Percentiles rank a stretch among this genome's conserved stretches.
Conservation (phyloP, 2,888 invertebrate species). For the Deladenus siricidicola region DNA sequence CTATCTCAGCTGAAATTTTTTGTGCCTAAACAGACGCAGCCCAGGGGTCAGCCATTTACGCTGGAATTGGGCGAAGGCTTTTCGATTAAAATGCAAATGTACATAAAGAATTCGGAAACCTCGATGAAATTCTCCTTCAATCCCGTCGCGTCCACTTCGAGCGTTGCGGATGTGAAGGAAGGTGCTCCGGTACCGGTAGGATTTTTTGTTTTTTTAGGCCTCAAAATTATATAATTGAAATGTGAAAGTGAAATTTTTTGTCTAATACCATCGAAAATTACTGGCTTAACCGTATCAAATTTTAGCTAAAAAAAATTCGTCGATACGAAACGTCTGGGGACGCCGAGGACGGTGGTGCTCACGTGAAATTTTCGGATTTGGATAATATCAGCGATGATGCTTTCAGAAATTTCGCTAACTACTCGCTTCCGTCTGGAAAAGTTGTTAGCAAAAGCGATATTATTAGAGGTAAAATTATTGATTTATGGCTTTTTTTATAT, state of each 20-base stretch:
- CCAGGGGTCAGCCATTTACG: slow-evolving; percentile 24
- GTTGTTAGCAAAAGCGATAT: slow-evolving; percentile 22
- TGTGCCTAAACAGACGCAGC: slow-evolving; percentile 19
- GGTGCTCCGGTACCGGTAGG: no score
- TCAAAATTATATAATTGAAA: no score
- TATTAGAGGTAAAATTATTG: slow-evolving; percentile 20
- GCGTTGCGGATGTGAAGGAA: no score
- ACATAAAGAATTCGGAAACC: slow-evolving; percentile 19
- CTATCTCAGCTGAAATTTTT: slow-evolving; percentile 19
- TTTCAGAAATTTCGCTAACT: neutral
- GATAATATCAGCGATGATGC: slow-evolving; percentile 16
- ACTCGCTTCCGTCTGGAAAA: slow-evolving; percentile 1
- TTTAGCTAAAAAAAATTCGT: slow-evolving; percentile 15
- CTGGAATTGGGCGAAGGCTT: slow-evolving; percentile 19
- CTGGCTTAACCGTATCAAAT: neutral
- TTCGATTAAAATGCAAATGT: slow-evolving; percentile 25
- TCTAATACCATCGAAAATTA: no score
- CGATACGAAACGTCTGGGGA: slow-evolving; percentile 15
- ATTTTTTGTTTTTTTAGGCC: no score
- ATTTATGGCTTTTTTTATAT: neutral
- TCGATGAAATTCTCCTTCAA: slow-evolving; percentile 14
- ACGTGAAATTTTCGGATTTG: slow-evolving; percentile 3
- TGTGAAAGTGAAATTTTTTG: no score
- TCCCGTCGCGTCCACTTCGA: neutral
- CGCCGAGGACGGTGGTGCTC: neutral